phyloP scores from a whole-genome alignment of 2,113 vertebrate species.

The Macrotis lagotis region DNA sequence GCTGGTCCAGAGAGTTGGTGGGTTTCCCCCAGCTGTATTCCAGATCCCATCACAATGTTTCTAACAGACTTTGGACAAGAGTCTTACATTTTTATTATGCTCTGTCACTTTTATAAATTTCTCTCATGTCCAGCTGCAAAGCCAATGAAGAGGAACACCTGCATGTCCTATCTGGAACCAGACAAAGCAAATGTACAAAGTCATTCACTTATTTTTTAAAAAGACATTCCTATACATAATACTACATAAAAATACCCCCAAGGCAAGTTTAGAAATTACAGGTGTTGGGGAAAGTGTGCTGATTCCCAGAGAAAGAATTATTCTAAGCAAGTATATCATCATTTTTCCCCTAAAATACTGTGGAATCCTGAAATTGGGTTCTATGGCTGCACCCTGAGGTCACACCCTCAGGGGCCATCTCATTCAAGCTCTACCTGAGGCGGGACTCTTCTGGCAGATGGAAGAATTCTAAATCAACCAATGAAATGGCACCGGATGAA shows the following conservation, averaged over 20 bases:
- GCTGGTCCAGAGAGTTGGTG: not conserved
- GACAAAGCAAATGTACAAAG: conserved; percentile 16
- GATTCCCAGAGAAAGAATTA: conserved; percentile 31
- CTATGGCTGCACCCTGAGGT: not conserved
- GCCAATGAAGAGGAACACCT: not conserved
- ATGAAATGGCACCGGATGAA: conserved; percentile 40
- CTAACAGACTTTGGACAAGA: conserved; percentile 24
- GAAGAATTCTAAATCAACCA: not conserved
- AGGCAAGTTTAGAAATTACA: conserved; percentile 21
- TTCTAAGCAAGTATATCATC: conserved; percentile 29
- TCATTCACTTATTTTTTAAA: conserved; percentile 3
- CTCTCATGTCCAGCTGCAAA: conserved; percentile 44
- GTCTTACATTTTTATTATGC: conserved; percentile 36
- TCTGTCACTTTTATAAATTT: conserved; percentile 39
- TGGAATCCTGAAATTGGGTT: not conserved
- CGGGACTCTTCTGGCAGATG: not conserved
- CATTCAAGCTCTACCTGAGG: not conserved
- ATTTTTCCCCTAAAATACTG: not conserved
- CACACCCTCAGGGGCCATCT: not conserved
- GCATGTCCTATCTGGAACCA: not conserved
- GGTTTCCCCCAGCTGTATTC: conserved; percentile 21
- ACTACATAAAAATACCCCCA: conserved; percentile 19
- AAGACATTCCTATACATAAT: conserved; percentile 3
- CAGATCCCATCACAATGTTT: conserved; percentile 11
- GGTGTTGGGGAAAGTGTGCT: conserved; percentile 25